Percentiles rank a stretch among this genome's conserved stretches.
Conservation (phyloP, 1,140 invertebrate genomes). For the Idris sp. region DNA sequence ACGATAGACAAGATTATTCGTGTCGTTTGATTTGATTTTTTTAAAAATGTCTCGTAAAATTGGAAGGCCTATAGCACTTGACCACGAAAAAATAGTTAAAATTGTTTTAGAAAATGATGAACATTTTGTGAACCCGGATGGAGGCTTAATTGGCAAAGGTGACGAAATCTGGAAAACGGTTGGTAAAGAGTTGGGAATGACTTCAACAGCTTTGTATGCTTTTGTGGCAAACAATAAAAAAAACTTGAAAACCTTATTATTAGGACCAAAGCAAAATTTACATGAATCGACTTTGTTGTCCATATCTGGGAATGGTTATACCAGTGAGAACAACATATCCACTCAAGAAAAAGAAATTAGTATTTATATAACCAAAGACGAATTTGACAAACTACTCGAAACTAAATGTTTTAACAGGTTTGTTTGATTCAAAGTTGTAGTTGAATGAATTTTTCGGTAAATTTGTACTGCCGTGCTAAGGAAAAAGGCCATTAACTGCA, state of each 20-base stretch:
- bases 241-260: not conserved
- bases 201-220: slow-evolving; percentile 1
- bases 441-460: too few relatives aligned
- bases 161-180: not conserved
- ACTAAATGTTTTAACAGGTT: too few relatives aligned
- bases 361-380: too few relatives aligned
- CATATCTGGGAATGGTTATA: not conserved
- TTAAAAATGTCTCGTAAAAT: not conserved
- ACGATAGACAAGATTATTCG: too few relatives aligned
- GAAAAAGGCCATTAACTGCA: too few relatives aligned
- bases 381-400: too few relatives aligned
- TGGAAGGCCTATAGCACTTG: not conserved
- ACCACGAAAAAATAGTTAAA: not conserved
- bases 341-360: too few relatives aligned
- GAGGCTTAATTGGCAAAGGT: not conserved
- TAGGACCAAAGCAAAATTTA: not conserved
- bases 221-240: slow-evolving; percentile 8
- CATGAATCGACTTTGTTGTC: not conserved
- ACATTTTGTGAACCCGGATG: not conserved
- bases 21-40: too few relatives aligned
- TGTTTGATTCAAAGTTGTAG: too few relatives aligned
- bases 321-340: too few relatives aligned
- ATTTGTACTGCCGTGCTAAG: too few relatives aligned
- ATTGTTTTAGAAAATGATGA: not conserved
- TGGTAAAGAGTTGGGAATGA: not conserved